Base-by-base conservation (phyloP, 2,113 vertebrate genomes). In the Engraulis encrasicolus region DNA sequence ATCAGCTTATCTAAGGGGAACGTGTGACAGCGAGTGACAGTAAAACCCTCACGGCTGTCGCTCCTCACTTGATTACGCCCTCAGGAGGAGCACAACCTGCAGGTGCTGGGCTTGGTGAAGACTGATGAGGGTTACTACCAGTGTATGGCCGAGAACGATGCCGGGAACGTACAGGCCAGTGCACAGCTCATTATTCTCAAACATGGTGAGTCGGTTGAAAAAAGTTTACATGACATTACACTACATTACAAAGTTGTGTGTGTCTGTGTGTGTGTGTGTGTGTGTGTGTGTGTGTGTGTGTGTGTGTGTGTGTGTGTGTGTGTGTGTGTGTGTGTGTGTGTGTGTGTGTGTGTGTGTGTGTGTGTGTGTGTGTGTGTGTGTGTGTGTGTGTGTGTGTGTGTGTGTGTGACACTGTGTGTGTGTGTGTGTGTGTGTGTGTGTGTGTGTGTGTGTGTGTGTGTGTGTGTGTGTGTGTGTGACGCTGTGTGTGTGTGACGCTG, bases 71-170 rank as follows among this genome's bases (percentile, higher is more conserved):
- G 86, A 40, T 18, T 31, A 85, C 83, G n/a, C n/a, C 91, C 54
- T 20, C 87, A 99, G 98, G 97, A 98, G 93, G 98, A 99, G 91
- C 98, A 98, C 93, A 96, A 99, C 91, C 96, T 99, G 90, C 98
- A 99, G 92, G 97, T 99, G 84, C 92, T 99, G 92, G 98, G 98
- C 81, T 94, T 99, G 87, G 97, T 99, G 91, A 98, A 97, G 88
- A 99, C 98, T 7, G 98, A 99, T 54, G 98, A 99, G 93, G 98
- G 98, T 87, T 99, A 99, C 93, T 99, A 99, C 93, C 98, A 99
- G 82, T 99, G 98, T 91, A 96, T 99, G 84, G 97, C 97, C 0
- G 98, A 99, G 92, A 99, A 98, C 1, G 98, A 99, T 85, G 97
- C 92, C 27, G 98, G 98, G 71, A 99, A 99, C 90, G 92, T 95